A percentile compares a stretch with the other conserved stretches of the same genome.
phyloP scores from a whole-genome alignment of 2,797 vertebrate genomes.

The Eulemur mongoz region DNA sequence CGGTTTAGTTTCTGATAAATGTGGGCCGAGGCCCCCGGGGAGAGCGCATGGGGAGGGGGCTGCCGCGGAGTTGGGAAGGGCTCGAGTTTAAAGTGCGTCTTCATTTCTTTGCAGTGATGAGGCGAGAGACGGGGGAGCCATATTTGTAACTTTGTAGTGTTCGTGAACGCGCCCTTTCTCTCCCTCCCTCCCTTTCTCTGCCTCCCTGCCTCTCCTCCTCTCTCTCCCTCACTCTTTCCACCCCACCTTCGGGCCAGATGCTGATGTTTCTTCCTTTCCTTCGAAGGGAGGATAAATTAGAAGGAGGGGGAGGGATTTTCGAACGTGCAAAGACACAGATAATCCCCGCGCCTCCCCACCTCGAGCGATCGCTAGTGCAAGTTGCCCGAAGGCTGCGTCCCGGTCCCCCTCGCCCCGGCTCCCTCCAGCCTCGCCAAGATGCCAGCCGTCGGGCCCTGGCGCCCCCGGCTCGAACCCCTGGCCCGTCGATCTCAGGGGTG shows the following conservation, averaged over 20 bases:
- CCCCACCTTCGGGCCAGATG: conserved; percentile 81
- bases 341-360: conserved; percentile 73
- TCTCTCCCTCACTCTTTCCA: conserved; percentile 86
- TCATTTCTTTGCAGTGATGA: conserved; percentile 85
- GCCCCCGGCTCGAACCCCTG: background rate
- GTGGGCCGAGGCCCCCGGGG: conserved; percentile 79
- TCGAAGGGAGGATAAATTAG: conserved; percentile 27
- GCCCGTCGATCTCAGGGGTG: conserved; percentile 47
- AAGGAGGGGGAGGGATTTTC: conserved; percentile 59
- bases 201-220: conserved; percentile 82
- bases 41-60: conserved; percentile 73
- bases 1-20: conserved; percentile 83
- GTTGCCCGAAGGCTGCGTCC: conserved; percentile 63
- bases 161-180: conserved; percentile 91
- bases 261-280: conserved; percentile 71
- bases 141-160: conserved; percentile 97
- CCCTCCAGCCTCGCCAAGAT: background rate
- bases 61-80: conserved; percentile 79
- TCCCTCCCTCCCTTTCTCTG: conserved; percentile 85
- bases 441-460: background rate
- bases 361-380: conserved; percentile 57
- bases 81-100: conserved; percentile 86
- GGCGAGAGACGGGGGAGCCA: conserved; percentile 90
- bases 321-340: conserved; percentile 58
- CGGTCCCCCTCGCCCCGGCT: background rate